These are phyloP conservation scores for Camponotus vicinus DNA, from an alignment of 1,140 invertebrate species.

Conservation along the genomic window DNA sequence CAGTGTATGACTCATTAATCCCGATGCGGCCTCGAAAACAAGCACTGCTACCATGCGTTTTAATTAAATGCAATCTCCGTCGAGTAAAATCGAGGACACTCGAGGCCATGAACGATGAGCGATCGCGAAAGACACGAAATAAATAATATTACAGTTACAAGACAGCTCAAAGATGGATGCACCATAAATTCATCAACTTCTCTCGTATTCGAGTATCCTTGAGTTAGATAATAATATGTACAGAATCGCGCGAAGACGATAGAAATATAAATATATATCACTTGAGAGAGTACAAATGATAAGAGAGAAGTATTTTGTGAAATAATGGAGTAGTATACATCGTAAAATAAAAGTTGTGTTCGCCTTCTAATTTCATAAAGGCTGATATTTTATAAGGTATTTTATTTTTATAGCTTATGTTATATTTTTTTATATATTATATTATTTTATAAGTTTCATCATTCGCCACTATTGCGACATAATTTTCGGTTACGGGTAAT, in stretches of 20 bases:
- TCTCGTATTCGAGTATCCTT: neutral
- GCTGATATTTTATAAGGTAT: constrained; percentile 9
- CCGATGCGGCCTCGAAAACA: constrained; percentile 66
- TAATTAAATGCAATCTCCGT: constrained; percentile 75
- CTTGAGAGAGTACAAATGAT: constrained; percentile 30
- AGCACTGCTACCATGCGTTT: constrained; percentile 68
- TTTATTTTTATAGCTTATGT: neutral
- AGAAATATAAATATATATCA: constrained; percentile 30
- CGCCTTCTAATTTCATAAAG: constrained; percentile 11
- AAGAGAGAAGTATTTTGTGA: constrained; percentile 23
- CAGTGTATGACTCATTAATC: constrained; percentile 72
- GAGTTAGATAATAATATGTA: neutral
- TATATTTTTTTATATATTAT: constrained; percentile 1
- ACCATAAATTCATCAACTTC: neutral
- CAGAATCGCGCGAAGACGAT: neutral
- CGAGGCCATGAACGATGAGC: constrained; percentile 42
- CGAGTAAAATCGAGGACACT: constrained; percentile 32
- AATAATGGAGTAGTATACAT: neutral
- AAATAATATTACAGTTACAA: constrained; percentile 30
- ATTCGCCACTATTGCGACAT: constrained; percentile 1
- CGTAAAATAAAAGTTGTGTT: constrained; percentile 27
- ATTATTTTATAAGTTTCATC: neutral
- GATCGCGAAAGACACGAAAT: constrained; percentile 57
- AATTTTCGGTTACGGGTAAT: constrained; percentile 42
- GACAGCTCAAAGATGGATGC: neutral